Conservation (phyloP, 1,140 invertebrate species). For the Thaumetopoea pityocampa region DNA sequence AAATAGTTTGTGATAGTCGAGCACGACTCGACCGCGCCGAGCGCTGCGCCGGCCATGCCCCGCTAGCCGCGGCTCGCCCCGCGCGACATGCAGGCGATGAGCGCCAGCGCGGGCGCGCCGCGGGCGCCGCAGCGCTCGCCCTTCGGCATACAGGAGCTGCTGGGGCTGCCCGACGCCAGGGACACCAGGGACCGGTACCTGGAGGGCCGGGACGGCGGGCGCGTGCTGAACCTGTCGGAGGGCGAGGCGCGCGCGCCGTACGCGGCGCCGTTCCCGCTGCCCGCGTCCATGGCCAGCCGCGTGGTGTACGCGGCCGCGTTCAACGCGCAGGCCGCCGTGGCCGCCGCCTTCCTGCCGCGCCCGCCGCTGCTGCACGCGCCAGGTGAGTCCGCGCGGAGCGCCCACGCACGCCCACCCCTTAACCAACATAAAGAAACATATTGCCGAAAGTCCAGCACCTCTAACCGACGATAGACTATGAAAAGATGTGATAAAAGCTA, state of each 20-base stretch:
- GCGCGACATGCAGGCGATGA: slow-evolving; percentile 62
- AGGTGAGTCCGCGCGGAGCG: slow-evolving; percentile 44
- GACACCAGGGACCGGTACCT: slow-evolving; percentile 48
- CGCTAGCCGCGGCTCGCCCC: too few relatives aligned
- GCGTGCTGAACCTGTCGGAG: slow-evolving; percentile 53
- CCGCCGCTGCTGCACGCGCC: slow-evolving; percentile 59
- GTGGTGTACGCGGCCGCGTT: slow-evolving; percentile 90
- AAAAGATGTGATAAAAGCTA: too few relatives aligned
- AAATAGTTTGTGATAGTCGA: slow-evolving; percentile 24
- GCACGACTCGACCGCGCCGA: too few relatives aligned
- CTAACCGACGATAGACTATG: too few relatives aligned
- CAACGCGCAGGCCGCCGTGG: slow-evolving; percentile 91
- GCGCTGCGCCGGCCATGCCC: too few relatives aligned
- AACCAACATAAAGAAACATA: too few relatives aligned
- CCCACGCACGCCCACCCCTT: not conserved
- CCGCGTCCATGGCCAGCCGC: slow-evolving; percentile 78
- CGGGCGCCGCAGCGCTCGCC: slow-evolving; percentile 87
- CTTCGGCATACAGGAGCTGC: slow-evolving; percentile 93
- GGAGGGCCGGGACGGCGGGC: slow-evolving; percentile 35
- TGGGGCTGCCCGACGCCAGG: slow-evolving; percentile 81
- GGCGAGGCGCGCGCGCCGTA: slow-evolving; percentile 61
- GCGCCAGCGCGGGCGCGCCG: slow-evolving; percentile 53
- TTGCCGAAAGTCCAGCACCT: too few relatives aligned
- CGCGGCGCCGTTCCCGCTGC: slow-evolving; percentile 74
- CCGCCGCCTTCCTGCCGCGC: slow-evolving; percentile 85